phyloP scores from a whole-genome alignment of 2,888 invertebrate species.

The Lucinisca nassula region DNA sequence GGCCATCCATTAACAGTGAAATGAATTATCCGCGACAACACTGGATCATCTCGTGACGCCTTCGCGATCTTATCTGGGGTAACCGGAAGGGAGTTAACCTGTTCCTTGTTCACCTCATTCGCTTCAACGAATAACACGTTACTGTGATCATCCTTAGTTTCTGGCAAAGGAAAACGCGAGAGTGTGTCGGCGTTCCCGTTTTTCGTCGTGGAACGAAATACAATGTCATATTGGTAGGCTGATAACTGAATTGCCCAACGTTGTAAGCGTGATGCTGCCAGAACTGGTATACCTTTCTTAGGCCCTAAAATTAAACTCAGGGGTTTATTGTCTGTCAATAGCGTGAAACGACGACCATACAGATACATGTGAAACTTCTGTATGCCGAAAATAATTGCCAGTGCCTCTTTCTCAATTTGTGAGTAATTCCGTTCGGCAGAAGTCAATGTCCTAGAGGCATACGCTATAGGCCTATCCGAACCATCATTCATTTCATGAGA shows the following conservation, averaged over 20 bases:
- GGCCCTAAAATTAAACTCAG: constrained; percentile 54
- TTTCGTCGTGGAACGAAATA: constrained; percentile 6
- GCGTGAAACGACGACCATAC: constrained; percentile 25
- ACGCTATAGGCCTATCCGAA: constrained; percentile 87
- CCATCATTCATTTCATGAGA: constrained; percentile 83
- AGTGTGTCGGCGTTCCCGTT: constrained; percentile 82
- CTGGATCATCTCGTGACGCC: background rate
- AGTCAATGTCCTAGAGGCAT: constrained; percentile 72
- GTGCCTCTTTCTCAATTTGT: constrained; percentile 86
- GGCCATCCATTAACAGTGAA: constrained; percentile 11
- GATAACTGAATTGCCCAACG: constrained; percentile 78
- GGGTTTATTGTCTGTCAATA: constrained; percentile 62
- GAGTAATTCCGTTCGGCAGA: constrained; percentile 76
- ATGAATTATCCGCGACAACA: constrained; percentile 14
- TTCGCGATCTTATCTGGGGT: background rate
- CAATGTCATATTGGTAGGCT: constrained; percentile 55
- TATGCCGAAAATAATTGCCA: constrained; percentile 81
- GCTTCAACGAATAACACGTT: constrained; percentile 19
- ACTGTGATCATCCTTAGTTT: background rate
- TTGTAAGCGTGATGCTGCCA: constrained; percentile 84
- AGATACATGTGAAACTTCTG: constrained; percentile 74
- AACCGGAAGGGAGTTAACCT: background rate
- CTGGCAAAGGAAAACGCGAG: constrained; percentile 68
- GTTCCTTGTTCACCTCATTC: background rate
- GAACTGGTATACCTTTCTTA: constrained; percentile 74